Evolutionary conservation across 2,888 invertebrate genomes (phyloP), one percentile per base, ranked within the genome.

Genomic region (Caenorhabditis auriculariae): DNA sequence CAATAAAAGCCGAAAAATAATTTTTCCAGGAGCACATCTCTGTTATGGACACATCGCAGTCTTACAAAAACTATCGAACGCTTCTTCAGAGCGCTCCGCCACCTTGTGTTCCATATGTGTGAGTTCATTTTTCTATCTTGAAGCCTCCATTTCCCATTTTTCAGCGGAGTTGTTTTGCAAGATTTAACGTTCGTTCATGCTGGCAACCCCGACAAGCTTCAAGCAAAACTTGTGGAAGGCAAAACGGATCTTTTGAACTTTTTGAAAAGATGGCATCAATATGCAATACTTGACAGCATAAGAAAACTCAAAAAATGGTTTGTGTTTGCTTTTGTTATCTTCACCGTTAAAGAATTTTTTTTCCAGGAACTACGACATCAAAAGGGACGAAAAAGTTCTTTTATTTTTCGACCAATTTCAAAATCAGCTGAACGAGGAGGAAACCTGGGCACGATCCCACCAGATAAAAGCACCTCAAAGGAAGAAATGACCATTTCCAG

Each of bases 51-150:
- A 93, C 93, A 69, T 91, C 93, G n/a, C 91, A 91, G 37, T 95
- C 95, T 76, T 98, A 98, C 86, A 87, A 93, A 75, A 90, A 92
- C n/a, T 98, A 98, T 83, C 86, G 98, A 52, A 91, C 90, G 83
- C 93, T 94, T 44, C 85, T 98, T 70, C 89, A 91, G 4, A 93
- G 93, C 82, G 93, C 95, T 4, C 90, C 90, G 82, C 94, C 96
- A 29, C 98, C 98, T 29, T 96, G 96, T 83, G 94, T 98, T 85
- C 98, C 98, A 3, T 98, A 98, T 84, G 93, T 98, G 95, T 95
- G 85, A 87, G 90, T 87, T 48, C 47, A 19, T 4, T 38, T 23
- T 45, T 46, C n/a, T n/a, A n/a, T n/a, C n/a, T n/a, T n/a, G n/a
- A n/a, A n/a, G n/a, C n/a, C n/a, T n/a, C n/a, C n/a, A 50, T 35